Evolutionary conservation across 2,797 vertebrate genomes (phyloP).

Genomic region (Enteromius mattozi): DNA sequence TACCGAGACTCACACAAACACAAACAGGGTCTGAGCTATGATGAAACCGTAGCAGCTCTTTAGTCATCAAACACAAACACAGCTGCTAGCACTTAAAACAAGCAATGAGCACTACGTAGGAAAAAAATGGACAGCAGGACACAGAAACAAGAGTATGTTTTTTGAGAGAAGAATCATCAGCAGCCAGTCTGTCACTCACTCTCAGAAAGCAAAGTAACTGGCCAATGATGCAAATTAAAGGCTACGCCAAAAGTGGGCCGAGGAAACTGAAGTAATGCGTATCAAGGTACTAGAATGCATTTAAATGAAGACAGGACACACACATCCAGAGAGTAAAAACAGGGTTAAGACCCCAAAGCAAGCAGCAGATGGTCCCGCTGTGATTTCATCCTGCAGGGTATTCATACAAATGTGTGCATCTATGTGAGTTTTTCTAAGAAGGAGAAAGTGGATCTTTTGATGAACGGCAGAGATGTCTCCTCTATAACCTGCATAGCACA

Average conservation of each 20-base stretch:
- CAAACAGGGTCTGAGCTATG: background rate
- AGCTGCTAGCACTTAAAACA: constrained; percentile 9
- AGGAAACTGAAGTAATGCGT: background rate
- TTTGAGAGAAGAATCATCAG: background rate
- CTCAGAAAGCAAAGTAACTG: background rate
- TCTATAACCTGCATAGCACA: background rate
- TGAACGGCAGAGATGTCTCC: constrained; percentile 30
- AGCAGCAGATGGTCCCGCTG: constrained; percentile 59
- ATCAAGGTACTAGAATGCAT: background rate
- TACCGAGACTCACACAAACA: background rate
- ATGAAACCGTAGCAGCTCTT: background rate
- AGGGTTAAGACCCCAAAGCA: constrained; percentile 49
- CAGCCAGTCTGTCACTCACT: background rate
- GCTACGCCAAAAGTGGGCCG: background rate
- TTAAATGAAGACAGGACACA: constrained; percentile 27
- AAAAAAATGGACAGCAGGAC: background rate
- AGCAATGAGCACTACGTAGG: background rate
- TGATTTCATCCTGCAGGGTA: constrained; percentile 42
- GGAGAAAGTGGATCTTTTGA: background rate
- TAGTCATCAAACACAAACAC: constrained; percentile 9
- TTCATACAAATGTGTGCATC: constrained; percentile 10
- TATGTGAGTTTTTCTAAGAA: background rate
- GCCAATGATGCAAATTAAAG: background rate
- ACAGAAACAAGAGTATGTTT: background rate
- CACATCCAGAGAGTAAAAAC: background rate